A percentile compares a stretch with the other conserved stretches of the same genome.
Conservation (phyloP, 2,113 vertebrate genomes). For the Proterorhinus semilunaris region DNA sequence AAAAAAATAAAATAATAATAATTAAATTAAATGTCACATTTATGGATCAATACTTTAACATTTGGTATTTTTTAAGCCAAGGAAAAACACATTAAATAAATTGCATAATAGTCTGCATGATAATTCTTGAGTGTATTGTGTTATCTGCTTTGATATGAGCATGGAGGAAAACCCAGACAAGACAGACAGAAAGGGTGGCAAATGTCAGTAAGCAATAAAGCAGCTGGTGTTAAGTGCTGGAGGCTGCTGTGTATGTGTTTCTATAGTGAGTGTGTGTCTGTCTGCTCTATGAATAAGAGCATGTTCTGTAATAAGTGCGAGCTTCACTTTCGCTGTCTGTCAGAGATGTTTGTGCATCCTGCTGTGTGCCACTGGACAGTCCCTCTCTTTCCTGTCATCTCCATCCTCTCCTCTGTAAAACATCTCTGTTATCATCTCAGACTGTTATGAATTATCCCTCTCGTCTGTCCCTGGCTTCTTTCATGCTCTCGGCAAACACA, state of each 20-base stretch:
- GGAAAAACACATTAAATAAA: not conserved
- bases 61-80: not conserved
- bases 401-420: not conserved
- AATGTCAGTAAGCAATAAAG: conserved; percentile 77
- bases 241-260: conserved; percentile 55
- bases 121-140: conserved; percentile 15
- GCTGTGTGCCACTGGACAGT: conserved; percentile 66
- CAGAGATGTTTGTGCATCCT: conserved; percentile 62
- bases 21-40: not conserved
- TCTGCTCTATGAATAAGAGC: conserved; percentile 34
- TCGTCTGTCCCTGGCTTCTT: not conserved
- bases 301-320: conserved; percentile 34
- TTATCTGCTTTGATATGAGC: conserved; percentile 27
- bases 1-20: not conserved
- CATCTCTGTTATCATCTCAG: conserved; percentile 3
- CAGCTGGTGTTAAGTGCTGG: conserved; percentile 66
- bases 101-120: conserved; percentile 13
- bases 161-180: conserved; percentile 47
- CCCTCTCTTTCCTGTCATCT: not conserved
- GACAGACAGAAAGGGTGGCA: conserved; percentile 59
- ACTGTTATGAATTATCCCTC: conserved; percentile 10
- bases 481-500: conserved; percentile 9
- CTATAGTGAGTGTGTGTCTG: conserved; percentile 34
- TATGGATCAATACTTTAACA: not conserved
- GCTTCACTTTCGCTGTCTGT: conserved; percentile 62